Evolutionary conservation across 1,140 invertebrate genomes (phyloP).

Genomic region (Diabrotica virgifera): DNA sequence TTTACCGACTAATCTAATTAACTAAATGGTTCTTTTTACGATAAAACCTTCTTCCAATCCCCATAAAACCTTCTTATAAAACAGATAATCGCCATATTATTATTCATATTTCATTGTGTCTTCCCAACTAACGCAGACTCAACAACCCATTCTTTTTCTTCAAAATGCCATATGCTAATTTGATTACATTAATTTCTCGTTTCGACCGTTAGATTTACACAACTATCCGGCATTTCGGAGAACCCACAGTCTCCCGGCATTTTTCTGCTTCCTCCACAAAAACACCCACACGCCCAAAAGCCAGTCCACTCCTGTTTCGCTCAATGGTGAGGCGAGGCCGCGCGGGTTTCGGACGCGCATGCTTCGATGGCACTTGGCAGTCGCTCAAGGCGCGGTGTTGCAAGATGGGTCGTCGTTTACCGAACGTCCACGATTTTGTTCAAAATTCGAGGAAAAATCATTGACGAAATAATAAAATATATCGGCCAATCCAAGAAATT

Average conservation of each 20-base stretch:
- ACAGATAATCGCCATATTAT: not conserved
- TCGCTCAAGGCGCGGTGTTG: constrained; percentile 12
- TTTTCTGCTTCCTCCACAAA: constrained; percentile 9
- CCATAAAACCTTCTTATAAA: too few species aligned
- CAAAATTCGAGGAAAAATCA: too few species aligned
- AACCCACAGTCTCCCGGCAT: constrained; percentile 7
- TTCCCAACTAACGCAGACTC: not conserved
- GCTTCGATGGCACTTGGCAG: constrained; percentile 19
- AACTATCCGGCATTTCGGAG: constrained; percentile 10
- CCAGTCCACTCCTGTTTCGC: constrained; percentile 16
- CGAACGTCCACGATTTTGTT: too few species aligned
- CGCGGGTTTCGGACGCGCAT: constrained; percentile 11
- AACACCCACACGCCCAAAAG: constrained; percentile 23
- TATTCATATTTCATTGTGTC: not conserved
- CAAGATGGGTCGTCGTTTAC: constrained; percentile 38
- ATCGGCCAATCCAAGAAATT: too few species aligned
- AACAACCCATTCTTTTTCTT: not conserved
- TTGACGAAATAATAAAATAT: too few species aligned
- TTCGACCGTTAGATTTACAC: constrained; percentile 3
- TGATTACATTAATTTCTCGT: not conserved
- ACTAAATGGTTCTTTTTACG: too few species aligned
- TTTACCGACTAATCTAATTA: too few species aligned
- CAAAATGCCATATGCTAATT: constrained; percentile 3
- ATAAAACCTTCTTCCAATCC: too few species aligned
- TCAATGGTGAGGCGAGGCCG: constrained; percentile 14